phyloP scores from a whole-genome alignment of 2,797 vertebrate species.

The Dermochelys coriacea region DNA sequence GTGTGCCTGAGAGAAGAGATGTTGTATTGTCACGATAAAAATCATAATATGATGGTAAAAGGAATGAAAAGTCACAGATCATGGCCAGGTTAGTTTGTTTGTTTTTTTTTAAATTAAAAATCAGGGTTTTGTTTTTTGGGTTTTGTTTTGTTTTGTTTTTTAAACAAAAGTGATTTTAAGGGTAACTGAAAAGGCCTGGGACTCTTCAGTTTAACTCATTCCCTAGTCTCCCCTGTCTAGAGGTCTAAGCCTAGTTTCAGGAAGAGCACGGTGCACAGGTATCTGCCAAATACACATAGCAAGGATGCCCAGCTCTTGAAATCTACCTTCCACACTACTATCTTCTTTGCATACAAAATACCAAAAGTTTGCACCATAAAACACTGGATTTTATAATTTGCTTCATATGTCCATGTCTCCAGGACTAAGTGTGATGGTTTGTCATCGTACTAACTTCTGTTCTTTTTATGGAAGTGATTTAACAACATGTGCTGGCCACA shows the following conservation, averaged over 20 bases:
- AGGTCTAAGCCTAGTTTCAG: neutral
- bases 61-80: neutral
- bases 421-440: neutral
- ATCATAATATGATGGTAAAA: neutral
- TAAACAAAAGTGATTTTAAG: neutral
- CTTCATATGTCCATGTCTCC: neutral
- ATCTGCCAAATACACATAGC: neutral
- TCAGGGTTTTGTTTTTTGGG: too few relatives aligned
- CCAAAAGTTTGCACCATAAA: neutral
- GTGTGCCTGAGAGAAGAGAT: neutral
- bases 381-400: neutral
- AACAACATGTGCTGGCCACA: neutral
- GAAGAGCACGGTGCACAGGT: neutral
- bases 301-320: neutral
- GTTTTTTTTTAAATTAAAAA: neutral
- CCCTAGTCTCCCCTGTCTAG: neutral
- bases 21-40: neutral
- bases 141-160: too few relatives aligned
- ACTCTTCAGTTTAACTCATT: neutral
- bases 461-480: neutral
- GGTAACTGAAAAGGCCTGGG: neutral
- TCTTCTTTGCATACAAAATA: neutral
- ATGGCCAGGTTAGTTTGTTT: neutral
- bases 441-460: neutral
- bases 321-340: neutral